Evolutionary conservation across 2,888 invertebrate species (phyloP).

Genomic region (Osmoderma eremita): DNA sequence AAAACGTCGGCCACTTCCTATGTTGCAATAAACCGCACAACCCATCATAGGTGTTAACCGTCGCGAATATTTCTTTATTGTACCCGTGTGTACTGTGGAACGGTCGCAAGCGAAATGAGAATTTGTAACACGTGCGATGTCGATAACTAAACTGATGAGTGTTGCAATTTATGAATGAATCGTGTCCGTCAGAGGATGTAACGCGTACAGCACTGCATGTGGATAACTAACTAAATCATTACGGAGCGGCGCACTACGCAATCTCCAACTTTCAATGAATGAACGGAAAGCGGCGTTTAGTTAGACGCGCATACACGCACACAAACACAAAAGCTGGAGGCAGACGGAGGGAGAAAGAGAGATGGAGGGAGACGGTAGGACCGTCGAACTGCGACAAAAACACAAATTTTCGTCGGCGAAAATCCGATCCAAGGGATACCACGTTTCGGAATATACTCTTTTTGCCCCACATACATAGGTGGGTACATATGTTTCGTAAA

Average conservation of each 20-base stretch:
- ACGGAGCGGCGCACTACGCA: slow-evolving; percentile 55
- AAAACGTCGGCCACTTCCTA: slow-evolving; percentile 51
- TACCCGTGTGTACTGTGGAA: slow-evolving; percentile 8
- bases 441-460: slow-evolving; percentile 11
- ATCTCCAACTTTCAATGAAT: slow-evolving; percentile 53
- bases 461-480: slow-evolving; percentile 17
- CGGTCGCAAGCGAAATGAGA: slow-evolving; percentile 19
- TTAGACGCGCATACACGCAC: slow-evolving; percentile 46
- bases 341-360: too few relatives aligned
- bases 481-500: slow-evolving; percentile 10
- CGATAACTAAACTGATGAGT: slow-evolving; percentile 39
- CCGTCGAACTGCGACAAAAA: slow-evolving; percentile 24
- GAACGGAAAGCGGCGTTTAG: slow-evolving; percentile 49
- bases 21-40: slow-evolving; percentile 45
- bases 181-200: slow-evolving; percentile 45
- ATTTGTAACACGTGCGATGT: slow-evolving; percentile 49
- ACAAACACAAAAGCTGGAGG: slow-evolving; percentile 9
- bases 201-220: slow-evolving; percentile 53
- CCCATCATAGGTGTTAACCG: slow-evolving; percentile 24
- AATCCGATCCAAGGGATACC: slow-evolving; percentile 5
- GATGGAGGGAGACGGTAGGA: neutral
- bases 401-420: slow-evolving; percentile 30
- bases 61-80: neutral
- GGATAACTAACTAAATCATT: slow-evolving; percentile 50
- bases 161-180: slow-evolving; percentile 57